Base-by-base conservation (phyloP, 1,140 invertebrate genomes). In the Drosophila burlai region DNA sequence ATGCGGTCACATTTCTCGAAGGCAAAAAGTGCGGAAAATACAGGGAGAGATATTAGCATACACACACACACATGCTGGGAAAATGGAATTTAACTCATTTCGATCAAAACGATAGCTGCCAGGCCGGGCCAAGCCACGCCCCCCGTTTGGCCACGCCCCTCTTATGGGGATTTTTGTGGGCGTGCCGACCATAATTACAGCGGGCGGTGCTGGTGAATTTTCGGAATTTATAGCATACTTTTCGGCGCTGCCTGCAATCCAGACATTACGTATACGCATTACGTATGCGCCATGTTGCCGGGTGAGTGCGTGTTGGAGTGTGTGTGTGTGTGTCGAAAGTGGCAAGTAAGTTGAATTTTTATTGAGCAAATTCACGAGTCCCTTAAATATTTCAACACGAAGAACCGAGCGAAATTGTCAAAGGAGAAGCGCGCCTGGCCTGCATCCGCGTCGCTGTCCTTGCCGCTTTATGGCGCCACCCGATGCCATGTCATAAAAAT, bases 221-320 rank as follows among this genome's bases (percentile, higher is more conserved):
- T 62, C 34, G 49, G 73, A 81, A 77, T 81, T 63, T 78, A 81
- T 85, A 60, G 82, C 82, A 85, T 85, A 85, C 78, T 81, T 81
- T 85, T 63, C 65, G 67, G 61, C 74, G 36, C 21, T 40, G 80
- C 49, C 63, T 55, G 74, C 74, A 68, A 67, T 63, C 31, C n/a
- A 45, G 31, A 63, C 59, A 81, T 71, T 63, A 72, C 79, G 58
- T 64, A 82, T 77, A 73, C 79, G 77, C 67, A 66, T 31, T 66
- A 63, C 63, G 58, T 45, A 66, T 66, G 34, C 63, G 63, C 75
- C 49, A 75, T 34, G 54, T 52, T 63, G 60, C 74, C 7, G 21
- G 52, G 24, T 24, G n/a, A 11, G 45, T n/a, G 29, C 21, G 26
- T 36, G 6, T 2, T 38, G 36, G 2, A 36, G 34, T 24, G 49